Evolutionary conservation across 2,888 invertebrate genomes (phyloP), one percentile per base, ranked within the genome.

Genomic region (Lasiommata megera): DNA sequence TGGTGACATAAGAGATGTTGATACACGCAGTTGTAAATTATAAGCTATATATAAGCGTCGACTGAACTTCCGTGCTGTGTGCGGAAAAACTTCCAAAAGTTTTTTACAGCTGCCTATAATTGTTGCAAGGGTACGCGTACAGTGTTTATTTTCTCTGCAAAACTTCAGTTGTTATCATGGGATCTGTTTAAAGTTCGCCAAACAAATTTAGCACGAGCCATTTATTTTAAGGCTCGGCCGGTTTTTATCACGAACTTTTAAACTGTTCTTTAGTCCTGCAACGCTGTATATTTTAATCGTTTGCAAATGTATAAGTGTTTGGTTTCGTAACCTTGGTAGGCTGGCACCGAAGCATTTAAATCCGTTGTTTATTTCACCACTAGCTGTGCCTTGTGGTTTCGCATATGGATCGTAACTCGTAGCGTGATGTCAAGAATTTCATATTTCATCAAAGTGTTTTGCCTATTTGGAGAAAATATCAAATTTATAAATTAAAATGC

Each of bases 101-200:
- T 18, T 7, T 47, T 47, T 8, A 16, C 16, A 16, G 14, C 44
- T n/a, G 43, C 34, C 18, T 51, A 23, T 50, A 37, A 50, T 50
- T 37, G 28, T 47, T 47, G n/a, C 34, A n/a, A 36, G 12, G 18
- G 38, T 40, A 51, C 51, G 38, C 38, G 28, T 23, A 51, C 38
- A 37, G 51, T 11, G 38, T 55, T 55, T 55, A 57, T 59, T 54
- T 56, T 53, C 54, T 52, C 56, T 31, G 37, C 28, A 37, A 57
- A 62, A 60, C 60, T 62, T 60, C 60, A 55, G 62, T 52, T 62
- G 60, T 62, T 62, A 62, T 62, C 60, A 60, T 40, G 57, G 62
- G 60, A 62, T 62, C 62, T 57, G 62, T 60, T 60, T 53, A 53
- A 62, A 62, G 60, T 62, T 62, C 14, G 31, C 57, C 55, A 60